Evolutionary conservation across 2,113 vertebrate species (phyloP).

Genomic region (Paralichthys olivaceus): DNA sequence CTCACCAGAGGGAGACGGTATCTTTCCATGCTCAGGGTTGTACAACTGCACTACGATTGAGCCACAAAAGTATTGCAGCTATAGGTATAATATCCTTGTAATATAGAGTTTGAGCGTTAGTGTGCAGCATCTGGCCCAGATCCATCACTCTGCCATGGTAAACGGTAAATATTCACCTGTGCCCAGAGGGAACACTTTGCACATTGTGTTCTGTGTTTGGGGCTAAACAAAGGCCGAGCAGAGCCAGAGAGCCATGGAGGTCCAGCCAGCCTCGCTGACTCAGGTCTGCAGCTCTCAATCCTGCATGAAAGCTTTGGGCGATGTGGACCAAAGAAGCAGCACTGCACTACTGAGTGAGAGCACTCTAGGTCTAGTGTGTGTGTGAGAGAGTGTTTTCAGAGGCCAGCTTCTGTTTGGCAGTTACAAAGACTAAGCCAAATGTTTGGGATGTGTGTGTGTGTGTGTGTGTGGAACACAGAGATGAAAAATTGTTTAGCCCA

Average conservation of each 20-base stretch:
- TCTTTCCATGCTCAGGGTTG: constrained; percentile 29
- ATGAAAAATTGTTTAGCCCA: constrained; percentile 47
- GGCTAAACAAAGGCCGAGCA: constrained; percentile 56
- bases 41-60: constrained; percentile 8
- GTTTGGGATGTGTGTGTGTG: neutral
- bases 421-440: too few relatives aligned
- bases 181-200: constrained; percentile 42
- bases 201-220: constrained; percentile 52
- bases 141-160: constrained; percentile 48
- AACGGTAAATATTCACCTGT: constrained; percentile 59
- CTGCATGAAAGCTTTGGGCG: constrained; percentile 49
- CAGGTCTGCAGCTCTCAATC: constrained; percentile 35
- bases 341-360: constrained; percentile 40
- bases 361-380: constrained; percentile 38
- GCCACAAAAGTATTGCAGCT: constrained; percentile 3
- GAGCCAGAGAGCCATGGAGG: constrained; percentile 31
- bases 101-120: constrained; percentile 16
- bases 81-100: constrained; percentile 21
- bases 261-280: constrained; percentile 30
- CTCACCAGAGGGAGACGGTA: constrained; percentile 38
- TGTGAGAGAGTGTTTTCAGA: constrained; percentile 5
- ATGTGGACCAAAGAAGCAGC: constrained; percentile 41
- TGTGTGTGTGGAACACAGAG: constrained; percentile 25
- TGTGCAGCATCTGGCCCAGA: constrained; percentile 37
- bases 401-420: too few relatives aligned